Evolutionary conservation across 2,113 vertebrate genomes (phyloP).

Genomic region (Sprattus sprattus): DNA sequence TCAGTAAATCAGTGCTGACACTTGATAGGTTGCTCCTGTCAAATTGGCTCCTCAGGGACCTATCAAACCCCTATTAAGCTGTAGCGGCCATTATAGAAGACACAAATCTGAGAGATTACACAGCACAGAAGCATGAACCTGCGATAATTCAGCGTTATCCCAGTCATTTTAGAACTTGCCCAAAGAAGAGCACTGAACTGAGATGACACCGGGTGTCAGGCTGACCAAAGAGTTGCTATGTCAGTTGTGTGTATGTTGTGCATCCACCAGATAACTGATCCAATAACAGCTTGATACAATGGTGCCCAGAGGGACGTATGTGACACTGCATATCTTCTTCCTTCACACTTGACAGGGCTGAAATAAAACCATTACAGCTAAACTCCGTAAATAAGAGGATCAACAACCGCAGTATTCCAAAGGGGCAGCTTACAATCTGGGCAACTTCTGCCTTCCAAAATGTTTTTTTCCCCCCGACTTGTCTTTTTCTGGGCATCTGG

Average conservation of each 20-base stretch:
- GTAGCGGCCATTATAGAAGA: not conserved
- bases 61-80: not conserved
- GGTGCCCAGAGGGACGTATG: constrained; percentile 21
- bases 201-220: not conserved
- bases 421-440: constrained; percentile 59
- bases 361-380: constrained; percentile 67
- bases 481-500: constrained; percentile 60
- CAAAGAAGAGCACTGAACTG: not conserved
- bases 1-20: not conserved
- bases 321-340: constrained; percentile 46
- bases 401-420: constrained; percentile 59
- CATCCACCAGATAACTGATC: constrained; percentile 16
- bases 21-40: not conserved
- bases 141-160: constrained; percentile 7
- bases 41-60: constrained; percentile 2
- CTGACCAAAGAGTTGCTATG: constrained; percentile 4
- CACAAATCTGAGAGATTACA: constrained; percentile 17
- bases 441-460: constrained; percentile 52
- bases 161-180: not conserved
- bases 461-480: constrained; percentile 48
- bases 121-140: not conserved
- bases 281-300: constrained; percentile 26
- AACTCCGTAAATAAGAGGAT: constrained; percentile 70
- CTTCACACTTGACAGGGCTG: constrained; percentile 60
- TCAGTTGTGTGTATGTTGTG: not conserved